Evolutionary conservation across 2,797 vertebrate species (phyloP).

Genomic region (Pyrocephalus nanus): DNA sequence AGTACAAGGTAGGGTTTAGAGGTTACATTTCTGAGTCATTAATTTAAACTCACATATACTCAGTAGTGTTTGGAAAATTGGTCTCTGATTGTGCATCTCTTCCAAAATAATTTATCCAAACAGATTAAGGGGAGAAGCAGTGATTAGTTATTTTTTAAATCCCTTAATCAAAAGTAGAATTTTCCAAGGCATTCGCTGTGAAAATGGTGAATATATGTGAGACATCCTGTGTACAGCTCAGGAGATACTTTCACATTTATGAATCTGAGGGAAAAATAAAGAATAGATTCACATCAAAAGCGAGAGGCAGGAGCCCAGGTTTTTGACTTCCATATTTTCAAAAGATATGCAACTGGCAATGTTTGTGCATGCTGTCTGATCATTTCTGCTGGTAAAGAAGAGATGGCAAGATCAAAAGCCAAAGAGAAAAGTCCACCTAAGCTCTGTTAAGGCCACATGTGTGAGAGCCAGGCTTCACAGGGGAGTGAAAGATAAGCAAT

Average conservation of each 20-base stretch:
- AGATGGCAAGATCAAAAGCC: constrained; percentile 48
- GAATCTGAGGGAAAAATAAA: background rate
- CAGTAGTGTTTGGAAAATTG: constrained; percentile 10
- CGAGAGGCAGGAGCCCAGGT: background rate
- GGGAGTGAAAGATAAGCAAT: background rate
- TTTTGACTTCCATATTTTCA: constrained; percentile 25
- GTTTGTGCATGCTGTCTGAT: constrained; percentile 58
- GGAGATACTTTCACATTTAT: background rate
- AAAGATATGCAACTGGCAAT: constrained; percentile 7
- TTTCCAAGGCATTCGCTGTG: background rate
- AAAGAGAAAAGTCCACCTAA: constrained; percentile 38
- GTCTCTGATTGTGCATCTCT: constrained; percentile 2
- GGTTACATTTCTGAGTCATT: constrained; percentile 20
- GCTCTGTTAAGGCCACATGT: constrained; percentile 5
- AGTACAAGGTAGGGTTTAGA: background rate
- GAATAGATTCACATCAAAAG: constrained; percentile 37
- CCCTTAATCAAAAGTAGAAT: background rate
- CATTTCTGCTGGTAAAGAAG: constrained; percentile 38
- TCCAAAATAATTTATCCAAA: constrained; percentile 10
- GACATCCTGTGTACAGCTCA: background rate
- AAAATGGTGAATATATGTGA: background rate
- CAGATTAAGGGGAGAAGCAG: background rate
- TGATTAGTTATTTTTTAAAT: background rate
- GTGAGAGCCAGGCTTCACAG: background rate
- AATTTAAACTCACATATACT: constrained; percentile 40